Evolutionary conservation across 2,113 vertebrate species (phyloP), one percentile per base, ranked within the genome.

Genomic region (Montifringilla adamsi): DNA sequence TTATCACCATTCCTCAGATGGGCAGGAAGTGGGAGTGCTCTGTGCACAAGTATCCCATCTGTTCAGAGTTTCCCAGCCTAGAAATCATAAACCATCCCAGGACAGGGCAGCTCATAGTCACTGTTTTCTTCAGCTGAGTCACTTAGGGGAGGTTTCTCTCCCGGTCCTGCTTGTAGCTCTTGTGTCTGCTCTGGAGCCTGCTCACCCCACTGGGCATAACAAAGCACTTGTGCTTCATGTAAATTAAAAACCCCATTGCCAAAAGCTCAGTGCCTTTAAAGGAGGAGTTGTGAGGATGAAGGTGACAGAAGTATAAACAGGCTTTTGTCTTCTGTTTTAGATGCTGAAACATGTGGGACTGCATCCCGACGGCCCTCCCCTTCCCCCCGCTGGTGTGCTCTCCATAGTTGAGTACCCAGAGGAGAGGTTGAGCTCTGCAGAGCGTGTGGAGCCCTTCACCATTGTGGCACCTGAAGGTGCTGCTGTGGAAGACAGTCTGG

Each of bases 341-440:
- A 95, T 99, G 87, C 96, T 99, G 83, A 97, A 99, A 64, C 56
- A 94, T 49, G 81, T 99, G 73, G 99, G 98, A 6, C 89, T 99
- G 85, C 98, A 98, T 47, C 96, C 97, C 6, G 96, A 90, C 1
- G 98, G 98, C 26, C 98, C 98, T 28, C 98, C 98, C 23, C 97
- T 98, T 63, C 98, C 97, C 12, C 97, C 98, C n/a, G 81, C 98
- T 0, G 35, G 87, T 69, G 94, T 97, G 18, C 98, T 99, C 91
- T 99, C 98, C 3, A 55, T 98, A 27, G 90, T 99, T 69, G 72
- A 35, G 11, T 99, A 98, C 80, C 99, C 99, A 0, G 73, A 86
- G 84, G 96, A 95, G 91, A 96, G 98, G 23, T 14, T 39, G 11
- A 81, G 79, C 9, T 52, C 84, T 28, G 85, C 89, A 10, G 97